Evolutionary conservation across 1,140 invertebrate species (phyloP).

Genomic region (Pseudomyrmex cubaensis): DNA sequence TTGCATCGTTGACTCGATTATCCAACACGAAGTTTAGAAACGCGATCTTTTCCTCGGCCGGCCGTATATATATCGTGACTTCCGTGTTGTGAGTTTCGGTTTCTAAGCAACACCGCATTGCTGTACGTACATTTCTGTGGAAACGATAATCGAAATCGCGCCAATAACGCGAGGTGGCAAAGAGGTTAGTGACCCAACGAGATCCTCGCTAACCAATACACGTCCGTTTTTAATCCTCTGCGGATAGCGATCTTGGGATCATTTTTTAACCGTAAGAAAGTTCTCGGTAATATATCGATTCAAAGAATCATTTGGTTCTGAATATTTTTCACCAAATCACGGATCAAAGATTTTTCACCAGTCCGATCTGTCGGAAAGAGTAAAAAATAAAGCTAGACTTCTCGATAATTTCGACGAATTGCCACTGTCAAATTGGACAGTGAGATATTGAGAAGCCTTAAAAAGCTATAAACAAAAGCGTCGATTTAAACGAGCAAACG

Average conservation of each 20-base stretch:
- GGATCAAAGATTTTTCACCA: too few relatives aligned
- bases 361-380: too few relatives aligned
- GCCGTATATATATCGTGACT: background rate
- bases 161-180: conserved; percentile 34
- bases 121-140: conserved; percentile 58
- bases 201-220: background rate
- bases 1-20: background rate
- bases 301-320: too few relatives aligned
- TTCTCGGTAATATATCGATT: too few relatives aligned
- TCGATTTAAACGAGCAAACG: background rate
- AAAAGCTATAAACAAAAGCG: conserved; percentile 3
- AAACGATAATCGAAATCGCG: conserved; percentile 61
- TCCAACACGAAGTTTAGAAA: conserved; percentile 22
- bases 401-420: too few relatives aligned
- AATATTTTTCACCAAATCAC: too few relatives aligned
- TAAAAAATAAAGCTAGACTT: too few relatives aligned
- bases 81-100: conserved; percentile 66
- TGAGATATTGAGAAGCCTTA: too few relatives aligned
- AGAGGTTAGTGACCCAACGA: conserved; percentile 22
- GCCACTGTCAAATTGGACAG: too few relatives aligned
- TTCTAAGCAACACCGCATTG: conserved; percentile 71
- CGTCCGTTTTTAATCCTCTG: too few relatives aligned
- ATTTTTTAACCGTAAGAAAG: too few relatives aligned
- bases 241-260: too few relatives aligned
- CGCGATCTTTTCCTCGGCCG: background rate